Evolutionary conservation across 2,797 vertebrate genomes (phyloP).

Genomic region (Carapus acus): DNA sequence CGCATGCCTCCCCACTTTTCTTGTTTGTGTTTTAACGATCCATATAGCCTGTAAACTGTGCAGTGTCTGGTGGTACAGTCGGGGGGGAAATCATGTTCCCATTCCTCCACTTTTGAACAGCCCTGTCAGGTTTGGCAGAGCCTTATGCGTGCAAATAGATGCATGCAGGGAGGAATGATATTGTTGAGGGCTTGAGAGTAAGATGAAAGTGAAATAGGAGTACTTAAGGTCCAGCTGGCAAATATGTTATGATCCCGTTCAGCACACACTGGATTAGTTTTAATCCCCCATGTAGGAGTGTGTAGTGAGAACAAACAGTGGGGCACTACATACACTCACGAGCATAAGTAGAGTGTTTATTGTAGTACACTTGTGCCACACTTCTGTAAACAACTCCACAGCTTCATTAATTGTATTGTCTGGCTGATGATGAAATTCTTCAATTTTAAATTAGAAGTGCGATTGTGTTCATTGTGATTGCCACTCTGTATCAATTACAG

Average conservation of each 20-base stretch:
- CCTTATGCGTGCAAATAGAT: background rate
- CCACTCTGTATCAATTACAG: no score
- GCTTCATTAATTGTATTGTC: background rate
- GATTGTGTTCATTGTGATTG: no score
- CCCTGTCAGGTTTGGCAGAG: conserved; percentile 8
- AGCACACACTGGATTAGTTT: background rate
- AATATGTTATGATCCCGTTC: conserved; percentile 1
- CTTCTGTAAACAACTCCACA: background rate
- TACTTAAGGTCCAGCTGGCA: background rate
- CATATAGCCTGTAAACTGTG: conserved; percentile 11
- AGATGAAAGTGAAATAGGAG: conserved; percentile 2
- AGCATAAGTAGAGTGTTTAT: conserved; percentile 6
- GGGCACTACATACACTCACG: conserved; percentile 5
- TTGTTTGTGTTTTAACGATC: conserved; percentile 7
- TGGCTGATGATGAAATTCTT: no score
- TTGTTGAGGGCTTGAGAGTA: no score
- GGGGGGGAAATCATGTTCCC: conserved; percentile 10
- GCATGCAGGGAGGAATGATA: background rate
- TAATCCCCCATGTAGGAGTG: conserved; percentile 13
- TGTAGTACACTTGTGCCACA: background rate
- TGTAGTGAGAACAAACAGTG: conserved; percentile 6
- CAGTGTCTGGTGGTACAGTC: background rate
- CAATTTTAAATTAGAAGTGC: no score
- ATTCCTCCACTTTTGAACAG: background rate
- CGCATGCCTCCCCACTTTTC: conserved; percentile 2